Conservation (phyloP, 2,113 vertebrate genomes). For the Elaphurus davidianus region DNA sequence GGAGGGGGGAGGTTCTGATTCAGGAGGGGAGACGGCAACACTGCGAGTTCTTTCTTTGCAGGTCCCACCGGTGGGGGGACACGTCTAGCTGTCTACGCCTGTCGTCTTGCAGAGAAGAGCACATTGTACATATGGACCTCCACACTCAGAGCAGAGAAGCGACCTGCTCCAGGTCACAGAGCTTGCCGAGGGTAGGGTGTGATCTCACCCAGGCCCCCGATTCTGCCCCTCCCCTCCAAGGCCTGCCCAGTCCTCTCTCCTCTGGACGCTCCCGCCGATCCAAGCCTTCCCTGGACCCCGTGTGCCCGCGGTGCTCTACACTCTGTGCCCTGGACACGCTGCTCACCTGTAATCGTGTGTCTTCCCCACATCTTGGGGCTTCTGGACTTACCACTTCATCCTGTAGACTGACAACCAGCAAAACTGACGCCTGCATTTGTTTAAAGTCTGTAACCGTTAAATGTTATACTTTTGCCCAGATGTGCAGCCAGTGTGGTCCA, state of each 20-base stretch:
- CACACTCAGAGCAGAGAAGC: not conserved
- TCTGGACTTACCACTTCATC: not conserved
- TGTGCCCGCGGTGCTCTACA: not conserved
- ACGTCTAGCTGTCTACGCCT: not conserved
- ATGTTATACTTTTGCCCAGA: not conserved
- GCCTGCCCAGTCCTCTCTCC: not conserved
- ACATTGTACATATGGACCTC: not conserved
- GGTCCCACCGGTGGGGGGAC: too few relatives aligned
- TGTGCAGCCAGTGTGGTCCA: fast-evolving
- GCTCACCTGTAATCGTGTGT: not conserved
- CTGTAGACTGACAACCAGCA: not conserved
- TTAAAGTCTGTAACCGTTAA: too few relatives aligned
- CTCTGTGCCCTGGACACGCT: not conserved
- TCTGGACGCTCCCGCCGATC: fast-evolving
- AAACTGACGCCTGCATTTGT: not conserved
- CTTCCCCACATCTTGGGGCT: not conserved
- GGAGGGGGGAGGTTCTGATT: not conserved
- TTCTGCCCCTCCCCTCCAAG: not conserved
- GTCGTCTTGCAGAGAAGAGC: not conserved
- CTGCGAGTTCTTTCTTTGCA: not conserved
- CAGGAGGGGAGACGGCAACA: not conserved
- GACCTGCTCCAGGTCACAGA: not conserved
- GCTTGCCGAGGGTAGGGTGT: not conserved
- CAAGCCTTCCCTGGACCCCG: not conserved
- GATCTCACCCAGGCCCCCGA: not conserved